These are phyloP conservation scores for Papilio helenus DNA, from an alignment of 1,140 invertebrate genomes.

Conservation along the genomic window DNA sequence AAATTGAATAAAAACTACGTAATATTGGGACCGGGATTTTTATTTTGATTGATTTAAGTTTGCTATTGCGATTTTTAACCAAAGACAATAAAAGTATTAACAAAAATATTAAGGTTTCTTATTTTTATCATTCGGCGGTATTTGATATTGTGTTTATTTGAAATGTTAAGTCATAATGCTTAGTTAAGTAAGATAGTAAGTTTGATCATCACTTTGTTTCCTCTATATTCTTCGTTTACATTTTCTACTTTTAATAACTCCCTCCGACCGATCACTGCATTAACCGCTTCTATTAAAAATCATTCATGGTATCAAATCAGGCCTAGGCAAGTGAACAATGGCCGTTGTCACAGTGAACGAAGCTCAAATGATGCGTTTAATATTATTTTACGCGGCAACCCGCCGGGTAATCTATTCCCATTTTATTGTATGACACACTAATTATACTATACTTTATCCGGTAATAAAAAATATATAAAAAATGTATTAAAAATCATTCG, in stretches of 20 bases:
- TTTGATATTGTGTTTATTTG: too few species aligned
- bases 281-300: conserved; percentile 22
- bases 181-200: too few species aligned
- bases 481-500: too few species aligned
- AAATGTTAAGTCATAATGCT: too few species aligned
- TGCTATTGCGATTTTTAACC: too few species aligned
- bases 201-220: background rate
- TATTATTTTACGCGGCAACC: conserved; percentile 63
- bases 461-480: background rate
- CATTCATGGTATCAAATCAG: conserved; percentile 17
- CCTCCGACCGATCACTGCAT: background rate
- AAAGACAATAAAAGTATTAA: too few species aligned
- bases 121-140: too few species aligned
- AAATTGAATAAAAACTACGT: background rate
- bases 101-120: too few species aligned
- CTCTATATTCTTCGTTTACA: background rate
- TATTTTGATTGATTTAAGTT: too few species aligned
- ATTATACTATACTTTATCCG: background rate
- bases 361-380: conserved; percentile 73
- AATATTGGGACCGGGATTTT: too few species aligned
- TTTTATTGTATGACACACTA: conserved; percentile 29
- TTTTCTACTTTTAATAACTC: background rate
- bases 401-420: conserved; percentile 21
- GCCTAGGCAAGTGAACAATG: conserved; percentile 57
- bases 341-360: conserved; percentile 60